phyloP scores from a whole-genome alignment of 2,113 vertebrate genomes.

The Myrmecobius fasciatus region DNA sequence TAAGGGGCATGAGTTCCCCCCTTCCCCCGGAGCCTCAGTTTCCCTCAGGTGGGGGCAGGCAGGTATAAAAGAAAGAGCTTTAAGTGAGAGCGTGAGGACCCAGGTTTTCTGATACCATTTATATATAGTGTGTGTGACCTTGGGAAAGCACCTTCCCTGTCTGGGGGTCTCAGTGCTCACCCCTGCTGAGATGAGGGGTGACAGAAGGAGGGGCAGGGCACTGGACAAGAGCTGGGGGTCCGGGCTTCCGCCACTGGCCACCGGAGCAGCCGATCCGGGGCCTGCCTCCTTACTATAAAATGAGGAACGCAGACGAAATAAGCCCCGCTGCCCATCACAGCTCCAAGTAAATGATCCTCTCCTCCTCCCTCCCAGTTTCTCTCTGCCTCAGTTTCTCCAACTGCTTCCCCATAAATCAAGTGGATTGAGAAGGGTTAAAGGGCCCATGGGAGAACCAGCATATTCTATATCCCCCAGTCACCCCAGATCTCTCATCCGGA shows the following conservation, averaged over 20 bases:
- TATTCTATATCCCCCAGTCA: background rate
- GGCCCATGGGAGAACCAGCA: background rate
- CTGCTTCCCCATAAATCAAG: background rate
- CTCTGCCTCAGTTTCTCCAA: background rate
- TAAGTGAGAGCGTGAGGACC: background rate
- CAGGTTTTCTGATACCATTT: background rate
- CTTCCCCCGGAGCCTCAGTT: no score
- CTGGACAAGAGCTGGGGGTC: background rate
- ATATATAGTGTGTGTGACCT: background rate
- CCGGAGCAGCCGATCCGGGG: no score
- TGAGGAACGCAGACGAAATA: background rate
- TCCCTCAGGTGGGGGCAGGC: background rate
- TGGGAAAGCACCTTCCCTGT: background rate
- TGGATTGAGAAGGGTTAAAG: background rate
- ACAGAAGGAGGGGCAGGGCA: background rate
- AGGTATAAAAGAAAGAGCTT: background rate
- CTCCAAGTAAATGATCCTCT: background rate
- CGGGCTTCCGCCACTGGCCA: background rate
- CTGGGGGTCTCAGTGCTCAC: background rate
- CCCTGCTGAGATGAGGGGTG: background rate
- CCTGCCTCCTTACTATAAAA: background rate
- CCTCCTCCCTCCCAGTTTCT: background rate
- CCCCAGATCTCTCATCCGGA: background rate
- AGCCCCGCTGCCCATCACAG: background rate
- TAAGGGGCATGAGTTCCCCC: no score